Evolutionary conservation across 2,113 vertebrate genomes (phyloP).

Genomic region (Chunga burmeisteri): DNA sequence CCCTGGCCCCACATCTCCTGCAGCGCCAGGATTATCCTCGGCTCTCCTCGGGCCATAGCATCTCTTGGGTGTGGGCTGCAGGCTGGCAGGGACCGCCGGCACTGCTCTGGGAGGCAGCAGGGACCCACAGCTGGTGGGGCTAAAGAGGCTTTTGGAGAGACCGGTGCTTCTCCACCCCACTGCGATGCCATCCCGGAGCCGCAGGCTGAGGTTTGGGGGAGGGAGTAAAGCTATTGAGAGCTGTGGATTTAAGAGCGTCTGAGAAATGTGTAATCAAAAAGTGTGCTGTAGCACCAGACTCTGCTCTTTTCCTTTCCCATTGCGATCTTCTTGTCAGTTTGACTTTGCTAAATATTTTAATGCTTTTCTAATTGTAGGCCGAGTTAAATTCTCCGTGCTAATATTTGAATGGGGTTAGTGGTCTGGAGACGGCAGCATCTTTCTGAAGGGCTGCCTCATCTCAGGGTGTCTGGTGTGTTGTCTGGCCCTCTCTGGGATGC

Average conservation of each 20-base stretch:
- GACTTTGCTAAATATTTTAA: conserved; percentile 36
- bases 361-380: not conserved
- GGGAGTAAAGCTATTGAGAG: not conserved
- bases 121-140: not conserved
- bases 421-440: not conserved
- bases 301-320: not conserved
- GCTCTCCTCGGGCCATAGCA: rapidly evolving
- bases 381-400: not conserved
- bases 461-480: not conserved
- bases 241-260: not conserved
- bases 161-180: not conserved
- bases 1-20: not conserved
- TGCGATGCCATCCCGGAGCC: rapidly evolving
- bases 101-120: not conserved
- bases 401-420: conserved; percentile 8
- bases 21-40: not conserved
- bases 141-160: not conserved
- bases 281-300: not conserved
- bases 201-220: not conserved
- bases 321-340: not conserved
- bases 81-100: not conserved
- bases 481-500: not conserved
- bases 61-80: rapidly evolving
- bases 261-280: not conserved
- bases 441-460: not conserved